Conservation (phyloP, 2,113 vertebrate genomes). For the Odobenus rosmarus region DNA sequence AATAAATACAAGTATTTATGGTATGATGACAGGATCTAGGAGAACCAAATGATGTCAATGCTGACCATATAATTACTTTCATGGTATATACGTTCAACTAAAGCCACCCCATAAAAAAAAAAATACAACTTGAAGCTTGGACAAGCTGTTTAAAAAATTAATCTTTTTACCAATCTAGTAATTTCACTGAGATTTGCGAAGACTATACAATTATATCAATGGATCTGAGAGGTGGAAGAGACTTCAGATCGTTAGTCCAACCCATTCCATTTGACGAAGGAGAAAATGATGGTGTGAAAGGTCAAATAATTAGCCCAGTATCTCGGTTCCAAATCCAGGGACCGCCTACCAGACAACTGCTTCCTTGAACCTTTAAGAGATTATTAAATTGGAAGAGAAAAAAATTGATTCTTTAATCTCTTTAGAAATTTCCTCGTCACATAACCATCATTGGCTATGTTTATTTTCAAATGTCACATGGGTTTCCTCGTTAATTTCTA, state of each 20-base stretch:
- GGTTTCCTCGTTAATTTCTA: background rate
- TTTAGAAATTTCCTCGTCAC: background rate
- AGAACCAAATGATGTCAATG: background rate
- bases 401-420: background rate
- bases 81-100: background rate
- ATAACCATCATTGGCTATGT: background rate
- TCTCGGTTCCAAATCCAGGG: background rate
- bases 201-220: background rate
- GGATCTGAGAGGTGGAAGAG: background rate
- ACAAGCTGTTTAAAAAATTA: background rate
- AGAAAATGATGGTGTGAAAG: background rate
- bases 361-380: background rate
- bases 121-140: background rate
- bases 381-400: background rate
- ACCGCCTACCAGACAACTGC: background rate
- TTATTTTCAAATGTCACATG: conserved; percentile 10
- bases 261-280: background rate
- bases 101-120: background rate
- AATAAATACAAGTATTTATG: background rate
- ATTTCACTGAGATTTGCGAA: conserved; percentile 31
- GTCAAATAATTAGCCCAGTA: background rate
- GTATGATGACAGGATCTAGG: background rate
- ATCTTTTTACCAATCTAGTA: background rate
- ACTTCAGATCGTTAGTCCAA: background rate
- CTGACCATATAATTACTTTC: background rate